Conservation (phyloP, 1,140 invertebrate species). For the Lepidotrigona ventralis region DNA sequence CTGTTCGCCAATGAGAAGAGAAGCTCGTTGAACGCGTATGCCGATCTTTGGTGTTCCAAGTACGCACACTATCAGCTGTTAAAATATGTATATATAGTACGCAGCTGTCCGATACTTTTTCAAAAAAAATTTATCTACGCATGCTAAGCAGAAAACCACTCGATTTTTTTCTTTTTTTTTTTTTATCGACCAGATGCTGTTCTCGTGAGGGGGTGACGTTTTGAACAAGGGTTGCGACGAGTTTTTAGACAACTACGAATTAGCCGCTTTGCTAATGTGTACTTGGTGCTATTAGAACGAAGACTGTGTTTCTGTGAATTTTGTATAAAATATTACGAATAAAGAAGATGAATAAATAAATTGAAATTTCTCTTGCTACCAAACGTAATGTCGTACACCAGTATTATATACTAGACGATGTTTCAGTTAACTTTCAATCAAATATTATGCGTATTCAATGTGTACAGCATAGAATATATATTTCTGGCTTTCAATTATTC, state of each 20-base stretch:
- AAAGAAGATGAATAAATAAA: too few species aligned
- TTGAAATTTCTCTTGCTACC: too few species aligned
- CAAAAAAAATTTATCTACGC: slow-evolving; percentile 20
- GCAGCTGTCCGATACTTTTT: slow-evolving; percentile 44
- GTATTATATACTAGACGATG: too few species aligned
- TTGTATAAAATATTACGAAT: too few species aligned
- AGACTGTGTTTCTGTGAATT: too few species aligned
- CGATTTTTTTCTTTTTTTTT: background rate
- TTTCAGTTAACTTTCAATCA: too few species aligned
- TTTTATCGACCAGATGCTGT: background rate
- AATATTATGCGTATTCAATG: too few species aligned
- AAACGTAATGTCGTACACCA: too few species aligned
- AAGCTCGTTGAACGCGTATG: background rate
- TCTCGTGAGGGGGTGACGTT: background rate
- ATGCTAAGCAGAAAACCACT: background rate
- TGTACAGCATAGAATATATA: too few species aligned
- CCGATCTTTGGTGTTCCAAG: background rate
- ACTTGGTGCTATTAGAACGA: too few species aligned
- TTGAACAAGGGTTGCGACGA: background rate
- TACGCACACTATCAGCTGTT: slow-evolving; percentile 32
- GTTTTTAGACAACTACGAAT: background rate
- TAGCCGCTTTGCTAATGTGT: too few species aligned
- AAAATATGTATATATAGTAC: slow-evolving; percentile 27
- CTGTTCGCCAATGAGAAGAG: background rate
- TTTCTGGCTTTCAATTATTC: too few species aligned